Evolutionary conservation across 2,888 invertebrate genomes (phyloP), one percentile per base, ranked within the genome.

Genomic region (Penaeus monodon): DNA sequence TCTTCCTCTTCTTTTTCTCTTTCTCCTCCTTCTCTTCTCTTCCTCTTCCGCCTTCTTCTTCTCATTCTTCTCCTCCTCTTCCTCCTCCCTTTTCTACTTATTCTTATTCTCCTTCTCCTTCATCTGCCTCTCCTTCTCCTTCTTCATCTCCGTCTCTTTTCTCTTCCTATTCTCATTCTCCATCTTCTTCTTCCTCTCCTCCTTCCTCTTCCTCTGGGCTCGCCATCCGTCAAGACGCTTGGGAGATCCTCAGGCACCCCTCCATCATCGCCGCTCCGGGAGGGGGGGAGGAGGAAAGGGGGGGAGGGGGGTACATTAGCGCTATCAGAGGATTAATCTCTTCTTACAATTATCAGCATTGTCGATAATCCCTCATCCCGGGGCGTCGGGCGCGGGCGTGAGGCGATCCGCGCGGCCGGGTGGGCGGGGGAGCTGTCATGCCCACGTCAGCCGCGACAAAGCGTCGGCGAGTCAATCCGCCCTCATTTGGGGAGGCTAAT

Each of bases 271-370:
- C 64, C 57, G 33, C 64, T 57, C 29, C 63, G 44, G 64, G 63
- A 78, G 29, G 64, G 57, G 27, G 63, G 49, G 27, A 33, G 57
- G 14, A 27, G 63, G 57, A 27, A n/a, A 33, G n/a, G 57, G 29
- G 78, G 49, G 65, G 80, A 85, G 73, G 80, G 57, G 85, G 73
- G 24, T 68, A 86, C 82, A 86, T 86, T 82, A 86, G 86, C 70
- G 57, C 82, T 86, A 81, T 86, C 86, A 38, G 27, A 27, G 81
- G 81, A 63, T 82, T 77, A 82, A 81, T 86, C 86, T 86, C 66
- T 64, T 38, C 78, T 65, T 49, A 78, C 86, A 78, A 81, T 86
- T 81, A 86, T 66, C 81, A 64, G 73, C 78, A 81, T 81, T 86
- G 86, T 81, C 81, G 77, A 64, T 65, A 57, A 57, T 57, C 57